Conservation (phyloP, 2,888 invertebrate species). For the Polyommatus icarus region DNA sequence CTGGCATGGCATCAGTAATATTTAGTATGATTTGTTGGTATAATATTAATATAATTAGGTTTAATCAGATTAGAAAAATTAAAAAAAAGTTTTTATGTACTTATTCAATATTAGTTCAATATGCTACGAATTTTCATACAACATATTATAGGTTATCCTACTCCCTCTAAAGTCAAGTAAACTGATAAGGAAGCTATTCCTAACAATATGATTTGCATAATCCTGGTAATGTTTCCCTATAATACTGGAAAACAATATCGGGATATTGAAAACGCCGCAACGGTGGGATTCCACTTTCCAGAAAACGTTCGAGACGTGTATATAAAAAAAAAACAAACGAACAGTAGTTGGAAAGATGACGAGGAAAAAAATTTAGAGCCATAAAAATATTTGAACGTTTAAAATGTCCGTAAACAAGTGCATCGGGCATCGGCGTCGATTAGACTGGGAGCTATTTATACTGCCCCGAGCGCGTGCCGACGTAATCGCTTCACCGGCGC, state of each 20-base stretch:
- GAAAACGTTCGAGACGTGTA: neutral
- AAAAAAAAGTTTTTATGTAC: too few species aligned
- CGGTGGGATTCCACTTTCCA: neutral
- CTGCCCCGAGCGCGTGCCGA: conserved; percentile 40
- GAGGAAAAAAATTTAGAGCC: neutral
- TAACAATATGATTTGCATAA: neutral
- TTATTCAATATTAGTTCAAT: neutral
- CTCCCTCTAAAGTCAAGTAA: neutral
- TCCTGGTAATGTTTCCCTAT: neutral
- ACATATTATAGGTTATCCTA: neutral
- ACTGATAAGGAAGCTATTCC: neutral
- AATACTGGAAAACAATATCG: neutral
- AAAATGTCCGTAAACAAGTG: conserved; percentile 31
- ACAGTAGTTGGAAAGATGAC: neutral
- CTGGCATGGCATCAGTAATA: neutral
- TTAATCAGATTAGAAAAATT: too few species aligned
- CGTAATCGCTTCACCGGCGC: conserved; percentile 46
- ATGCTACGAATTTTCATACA: neutral
- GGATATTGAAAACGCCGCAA: neutral
- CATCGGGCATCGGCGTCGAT: conserved; percentile 35
- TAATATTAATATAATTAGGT: too few species aligned
- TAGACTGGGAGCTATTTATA: conserved; percentile 41
- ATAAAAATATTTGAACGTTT: neutral
- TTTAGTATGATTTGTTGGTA: neutral
- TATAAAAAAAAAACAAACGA: neutral